These are phyloP conservation scores for Prionailurus viverrinus DNA, from an alignment of 2,113 vertebrate species.

Conservation along the genomic window DNA sequence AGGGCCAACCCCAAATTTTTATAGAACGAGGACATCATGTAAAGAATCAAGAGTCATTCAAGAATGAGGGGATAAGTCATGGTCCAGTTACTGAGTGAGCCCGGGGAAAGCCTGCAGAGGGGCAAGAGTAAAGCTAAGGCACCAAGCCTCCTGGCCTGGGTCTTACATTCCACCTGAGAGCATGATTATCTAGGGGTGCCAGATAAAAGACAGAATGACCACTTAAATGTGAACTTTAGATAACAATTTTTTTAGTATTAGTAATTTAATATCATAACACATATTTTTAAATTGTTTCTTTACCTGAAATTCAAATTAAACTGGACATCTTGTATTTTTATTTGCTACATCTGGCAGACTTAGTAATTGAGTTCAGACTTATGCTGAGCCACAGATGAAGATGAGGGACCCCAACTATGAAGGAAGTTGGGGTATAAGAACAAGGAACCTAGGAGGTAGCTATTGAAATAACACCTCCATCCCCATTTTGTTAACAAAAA, in stretches of 20 bases:
- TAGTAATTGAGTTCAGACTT: not conserved
- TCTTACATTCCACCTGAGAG: not conserved
- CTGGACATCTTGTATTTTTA: not conserved
- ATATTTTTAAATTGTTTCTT: not conserved
- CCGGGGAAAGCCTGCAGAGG: not conserved
- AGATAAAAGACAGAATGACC: not conserved
- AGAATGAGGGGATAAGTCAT: not conserved
- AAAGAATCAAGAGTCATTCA: not conserved
- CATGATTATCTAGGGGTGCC: not conserved
- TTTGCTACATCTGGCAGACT: not conserved
- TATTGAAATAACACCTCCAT: not conserved
- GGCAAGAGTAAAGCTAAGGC: not conserved
- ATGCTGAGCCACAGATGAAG: not conserved
- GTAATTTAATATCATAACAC: not conserved
- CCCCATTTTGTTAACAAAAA: not conserved
- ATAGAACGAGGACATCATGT: not conserved
- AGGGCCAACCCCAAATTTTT: not conserved
- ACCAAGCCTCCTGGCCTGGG: not conserved
- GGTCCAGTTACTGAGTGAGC: not conserved
- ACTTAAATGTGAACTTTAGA: not conserved
- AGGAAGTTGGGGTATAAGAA: not conserved
- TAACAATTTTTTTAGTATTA: not conserved
- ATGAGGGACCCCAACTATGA: not conserved
- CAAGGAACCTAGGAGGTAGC: not conserved
- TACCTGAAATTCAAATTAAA: slow-evolving; percentile 9